Evolutionary conservation across 64 coral and sea anemone genomes (phyloP), one percentile per base, ranked within the genome.

Genomic region (Montipora foliosa): DNA sequence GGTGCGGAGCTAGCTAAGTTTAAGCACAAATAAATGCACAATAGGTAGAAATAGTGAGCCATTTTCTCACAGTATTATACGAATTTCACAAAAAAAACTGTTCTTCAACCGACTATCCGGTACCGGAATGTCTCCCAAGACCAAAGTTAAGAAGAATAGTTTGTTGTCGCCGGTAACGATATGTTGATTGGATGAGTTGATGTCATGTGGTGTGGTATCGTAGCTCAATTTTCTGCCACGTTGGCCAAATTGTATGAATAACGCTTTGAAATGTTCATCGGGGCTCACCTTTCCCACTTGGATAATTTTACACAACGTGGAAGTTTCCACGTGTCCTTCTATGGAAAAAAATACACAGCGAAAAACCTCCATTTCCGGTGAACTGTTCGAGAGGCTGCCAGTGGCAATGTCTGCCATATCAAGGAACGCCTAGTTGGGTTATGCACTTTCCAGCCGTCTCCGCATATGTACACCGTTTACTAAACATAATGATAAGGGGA

Each of bases 151-250:
- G 16, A 11, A 9, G n/a, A 1, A 66, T 5, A 5, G 37, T 7
- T 48, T 57, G 53, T 70, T 48, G 14, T 45, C 49, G 82, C 44
- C 44, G 60, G 14, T 86, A 47, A 64, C 8, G 45, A 24, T 13
- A 4, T 49, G 70, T 49, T 22, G 44, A 86, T 86, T 86, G 82
- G 82, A 86, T 71, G 71, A 20, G 53, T 57, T 70, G 47, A 1
- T 71, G 47, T 71, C 82, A 86, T 86, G 66, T 86, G 82, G 45
- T 86, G 66, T 86, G 82, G 45, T 52, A 6, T 45, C 13, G 3
- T 70, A 29, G 47, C 64, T 69, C 82, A 72, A 49, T 49, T 72
- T 70, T 86, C 76, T 71, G 82, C 66, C 82, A 86, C 82, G 82
- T 71, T 71, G 82, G 64, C 82, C 3, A 21, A 86, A 49, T 6